A percentile compares a stretch with the other conserved stretches of the same genome.
These are phyloP conservation scores for Zoroaster sp. DNA, from an alignment of 53 echinoderm and acorn worm species.

Conservation along the genomic window DNA sequence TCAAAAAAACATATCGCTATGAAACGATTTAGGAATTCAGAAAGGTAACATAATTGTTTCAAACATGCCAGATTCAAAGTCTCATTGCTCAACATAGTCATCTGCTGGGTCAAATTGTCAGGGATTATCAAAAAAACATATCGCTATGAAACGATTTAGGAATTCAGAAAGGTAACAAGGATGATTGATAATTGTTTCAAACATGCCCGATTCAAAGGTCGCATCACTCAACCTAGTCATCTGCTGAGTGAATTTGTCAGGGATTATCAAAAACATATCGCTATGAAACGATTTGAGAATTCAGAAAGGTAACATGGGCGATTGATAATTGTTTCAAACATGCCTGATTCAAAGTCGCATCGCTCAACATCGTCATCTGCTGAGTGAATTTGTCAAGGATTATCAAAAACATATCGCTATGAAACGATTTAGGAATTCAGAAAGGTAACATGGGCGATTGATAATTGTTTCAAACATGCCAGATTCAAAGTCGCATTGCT, in stretches of 20 bases:
- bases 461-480: no score
- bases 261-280: background rate
- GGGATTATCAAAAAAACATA: no score
- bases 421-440: background rate
- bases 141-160: slow-evolving; percentile 73
- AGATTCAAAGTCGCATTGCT: background rate
- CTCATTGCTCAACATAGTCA: slow-evolving; percentile 65
- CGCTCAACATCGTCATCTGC: background rate
- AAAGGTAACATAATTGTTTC: slow-evolving; percentile 78
- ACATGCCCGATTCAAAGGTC: slow-evolving; percentile 79
- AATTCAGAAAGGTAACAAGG: slow-evolving; percentile 64
- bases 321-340: no score
- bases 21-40: slow-evolving; percentile 71
- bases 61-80: slow-evolving; percentile 80
- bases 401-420: background rate
- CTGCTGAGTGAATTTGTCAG: no score
- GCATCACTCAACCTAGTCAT: slow-evolving; percentile 64
- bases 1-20: no score
- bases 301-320: slow-evolving; percentile 28
- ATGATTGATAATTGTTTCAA: slow-evolving; percentile 75
- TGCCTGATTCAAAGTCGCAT: background rate
- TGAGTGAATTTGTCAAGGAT: background rate
- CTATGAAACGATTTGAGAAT: background rate
- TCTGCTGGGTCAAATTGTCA: no score
- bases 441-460: no score